phyloP scores from a whole-genome alignment of 2,888 invertebrate species.

The Chamaedrilus cognettii region DNA sequence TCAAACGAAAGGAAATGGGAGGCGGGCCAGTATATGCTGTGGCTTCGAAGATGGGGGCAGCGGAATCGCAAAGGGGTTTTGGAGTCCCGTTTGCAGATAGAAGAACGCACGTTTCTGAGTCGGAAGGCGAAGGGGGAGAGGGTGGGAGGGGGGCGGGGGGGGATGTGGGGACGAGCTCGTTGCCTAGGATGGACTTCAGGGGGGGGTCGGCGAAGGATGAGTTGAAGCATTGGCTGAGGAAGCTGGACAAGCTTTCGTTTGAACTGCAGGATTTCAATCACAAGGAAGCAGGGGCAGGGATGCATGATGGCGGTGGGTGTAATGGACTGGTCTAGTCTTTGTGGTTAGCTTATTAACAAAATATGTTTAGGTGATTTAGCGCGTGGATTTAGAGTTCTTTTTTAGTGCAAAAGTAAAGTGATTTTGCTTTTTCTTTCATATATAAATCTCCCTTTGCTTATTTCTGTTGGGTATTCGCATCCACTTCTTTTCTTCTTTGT shows the following conservation, averaged over 20 bases:
- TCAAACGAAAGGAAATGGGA: background rate
- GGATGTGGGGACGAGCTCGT: background rate
- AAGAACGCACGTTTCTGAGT: background rate
- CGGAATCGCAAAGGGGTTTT: background rate
- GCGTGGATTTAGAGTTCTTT: too few species aligned
- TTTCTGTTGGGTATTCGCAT: too few species aligned
- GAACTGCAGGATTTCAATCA: slow-evolving; percentile 58
- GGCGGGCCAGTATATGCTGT: background rate
- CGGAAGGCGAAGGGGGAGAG: background rate
- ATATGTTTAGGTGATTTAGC: too few species aligned
- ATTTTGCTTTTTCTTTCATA: too few species aligned
- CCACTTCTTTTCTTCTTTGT: too few species aligned
- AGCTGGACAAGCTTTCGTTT: slow-evolving; percentile 58
- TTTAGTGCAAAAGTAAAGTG: too few species aligned
- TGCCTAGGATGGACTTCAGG: background rate
- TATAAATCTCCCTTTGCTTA: too few species aligned
- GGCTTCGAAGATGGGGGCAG: background rate
- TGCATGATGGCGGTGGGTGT: background rate
- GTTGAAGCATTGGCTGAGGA: slow-evolving; percentile 53
- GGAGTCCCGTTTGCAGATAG: too few species aligned
- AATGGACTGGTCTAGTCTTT: too few species aligned
- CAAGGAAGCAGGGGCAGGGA: slow-evolving; percentile 15
- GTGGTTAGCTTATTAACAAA: too few species aligned
- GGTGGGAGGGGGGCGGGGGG: background rate
- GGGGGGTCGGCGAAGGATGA: slow-evolving; percentile 38